phyloP scores from a whole-genome alignment of 2,888 invertebrate species.

The Pasiphila rectangulata region DNA sequence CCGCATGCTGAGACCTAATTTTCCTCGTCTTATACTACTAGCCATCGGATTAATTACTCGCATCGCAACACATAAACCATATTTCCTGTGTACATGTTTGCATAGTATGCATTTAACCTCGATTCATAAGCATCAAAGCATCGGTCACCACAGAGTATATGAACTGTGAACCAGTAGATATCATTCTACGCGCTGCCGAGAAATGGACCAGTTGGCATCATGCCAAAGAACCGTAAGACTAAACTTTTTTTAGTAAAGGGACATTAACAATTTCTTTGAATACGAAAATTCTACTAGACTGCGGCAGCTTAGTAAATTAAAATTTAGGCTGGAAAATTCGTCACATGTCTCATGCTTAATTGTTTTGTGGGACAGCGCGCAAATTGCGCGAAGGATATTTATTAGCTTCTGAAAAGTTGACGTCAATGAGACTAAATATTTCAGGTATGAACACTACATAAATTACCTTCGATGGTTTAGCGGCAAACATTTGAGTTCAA shows the following conservation, averaged over 20 bases:
- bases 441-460: constrained; percentile 9
- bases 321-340: constrained; percentile 62
- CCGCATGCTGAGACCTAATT: constrained; percentile 41
- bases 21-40: constrained; percentile 51
- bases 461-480: constrained; percentile 12
- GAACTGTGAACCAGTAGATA: constrained; percentile 74
- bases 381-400: constrained; percentile 57
- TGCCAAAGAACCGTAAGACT: constrained; percentile 53
- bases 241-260: constrained; percentile 49
- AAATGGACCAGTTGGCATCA: constrained; percentile 69
- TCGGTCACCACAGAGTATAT: constrained; percentile 63
- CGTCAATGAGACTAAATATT: constrained; percentile 37
- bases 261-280: constrained; percentile 50
- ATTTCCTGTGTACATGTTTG: constrained; percentile 56
- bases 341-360: constrained; percentile 62
- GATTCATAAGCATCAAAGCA: constrained; percentile 68
- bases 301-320: constrained; percentile 47
- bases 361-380: constrained; percentile 64
- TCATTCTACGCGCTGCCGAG: constrained; percentile 61
- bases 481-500: constrained; percentile 16
- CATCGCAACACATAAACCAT: constrained; percentile 63
- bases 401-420: constrained; percentile 52
- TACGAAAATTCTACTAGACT: constrained; percentile 42
- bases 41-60: constrained; percentile 67
- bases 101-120: constrained; percentile 61